Evolutionary conservation across 2,797 vertebrate species (phyloP).

Genomic region (Leuciscus waleckii): DNA sequence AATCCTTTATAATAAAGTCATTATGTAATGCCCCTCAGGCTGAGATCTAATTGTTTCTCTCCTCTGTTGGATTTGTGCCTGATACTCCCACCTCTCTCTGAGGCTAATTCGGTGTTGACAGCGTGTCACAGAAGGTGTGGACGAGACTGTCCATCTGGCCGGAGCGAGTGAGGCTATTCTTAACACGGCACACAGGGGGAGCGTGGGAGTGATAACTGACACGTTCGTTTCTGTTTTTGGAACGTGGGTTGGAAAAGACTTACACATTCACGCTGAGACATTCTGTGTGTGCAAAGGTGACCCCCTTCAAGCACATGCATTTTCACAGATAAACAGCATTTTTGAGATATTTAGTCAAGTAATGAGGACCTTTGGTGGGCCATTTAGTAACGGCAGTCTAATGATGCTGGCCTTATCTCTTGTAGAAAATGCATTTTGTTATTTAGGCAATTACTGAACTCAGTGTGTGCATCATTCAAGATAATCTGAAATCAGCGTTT

Average conservation of each 20-base stretch:
- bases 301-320: neutral
- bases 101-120: slow-evolving; percentile 62
- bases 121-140: slow-evolving; percentile 49
- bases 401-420: neutral
- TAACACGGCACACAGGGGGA: slow-evolving; percentile 49
- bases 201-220: slow-evolving; percentile 52
- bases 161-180: slow-evolving; percentile 56
- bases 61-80: slow-evolving; percentile 44
- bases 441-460: neutral
- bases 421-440: neutral
- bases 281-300: slow-evolving; percentile 19
- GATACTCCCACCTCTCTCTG: slow-evolving; percentile 41
- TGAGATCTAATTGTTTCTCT: slow-evolving; percentile 41
- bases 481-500: neutral
- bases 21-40: slow-evolving; percentile 45
- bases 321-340: slow-evolving; percentile 22
- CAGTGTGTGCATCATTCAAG: neutral
- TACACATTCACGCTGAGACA: slow-evolving; percentile 32
- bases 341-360: neutral
- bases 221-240: slow-evolving; percentile 49
- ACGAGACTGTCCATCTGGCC: slow-evolving; percentile 64
- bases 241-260: slow-evolving; percentile 38
- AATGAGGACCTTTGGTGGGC: neutral
- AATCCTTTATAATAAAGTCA: slow-evolving; percentile 12
- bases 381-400: neutral